Evolutionary conservation across 2,113 vertebrate species (phyloP), one percentile per base, ranked within the genome.

Genomic region (Chionodraco myersi): DNA sequence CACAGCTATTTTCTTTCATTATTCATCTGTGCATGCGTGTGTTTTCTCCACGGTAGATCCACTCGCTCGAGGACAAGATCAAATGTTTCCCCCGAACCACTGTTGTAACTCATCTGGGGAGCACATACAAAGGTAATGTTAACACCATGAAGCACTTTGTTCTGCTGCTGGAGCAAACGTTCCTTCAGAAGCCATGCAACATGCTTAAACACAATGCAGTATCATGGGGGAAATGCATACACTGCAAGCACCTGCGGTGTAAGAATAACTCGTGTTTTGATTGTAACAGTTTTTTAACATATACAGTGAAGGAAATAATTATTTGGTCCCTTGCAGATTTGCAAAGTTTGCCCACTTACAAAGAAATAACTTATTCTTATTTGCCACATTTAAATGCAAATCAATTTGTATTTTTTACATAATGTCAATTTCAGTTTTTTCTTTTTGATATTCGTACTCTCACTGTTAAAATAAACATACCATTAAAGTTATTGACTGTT

Each of bases 1-100:
- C 36, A 66, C 34, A 12, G 6, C 6, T 72, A 61, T 34, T 72
- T 71, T 62, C 14, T 11, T 9, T 48, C 21, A 54, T 61, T 16
- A 51, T 62, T 89, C 84, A 92, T 69, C 14, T 71, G 47, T 82
- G 73, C 45, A 34, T 72, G 77, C 61, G 62, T 86, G 80, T 89
- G 45, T 91, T 88, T 84, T 87, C 52, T 82, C 64, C 54, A 63
- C 15, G 7, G 21, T 80, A 94, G 93, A 91, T 94, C 91, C 94
- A 97, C 85, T 95, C 94, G 15, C 94, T 99, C 56, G 97, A 99
- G 95, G 98, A 99, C 91, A 95, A 78, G 72, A 91, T 99, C 80
- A 97, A 95, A 92, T 95, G 89, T 57, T 94, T 95, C 23, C 95
- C 96, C 81, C 96, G 96, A 90, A 96, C 89, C 54, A 83, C 94